Conservation (phyloP, 2,797 vertebrate species). For the Taeniopygia guttata region DNA sequence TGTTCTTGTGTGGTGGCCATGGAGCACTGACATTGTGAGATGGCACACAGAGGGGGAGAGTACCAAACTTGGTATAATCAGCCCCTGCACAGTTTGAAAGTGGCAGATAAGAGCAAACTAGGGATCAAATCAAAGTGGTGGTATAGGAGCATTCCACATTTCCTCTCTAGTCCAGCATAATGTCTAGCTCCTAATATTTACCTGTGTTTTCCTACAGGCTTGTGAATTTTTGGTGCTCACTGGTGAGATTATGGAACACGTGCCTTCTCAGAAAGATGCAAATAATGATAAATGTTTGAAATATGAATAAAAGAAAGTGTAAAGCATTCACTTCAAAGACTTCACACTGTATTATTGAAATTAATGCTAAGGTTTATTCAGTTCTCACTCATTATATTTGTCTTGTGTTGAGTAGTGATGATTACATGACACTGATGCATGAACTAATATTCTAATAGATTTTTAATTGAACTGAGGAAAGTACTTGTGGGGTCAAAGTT, state of each 20-base stretch:
- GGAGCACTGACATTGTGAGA: neutral
- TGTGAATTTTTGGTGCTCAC: neutral
- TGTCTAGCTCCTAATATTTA: neutral
- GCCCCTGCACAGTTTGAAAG: neutral
- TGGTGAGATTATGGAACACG: rapidly evolving
- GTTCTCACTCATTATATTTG: neutral
- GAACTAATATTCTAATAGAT: neutral
- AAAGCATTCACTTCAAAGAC: neutral
- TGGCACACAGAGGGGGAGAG: neutral
- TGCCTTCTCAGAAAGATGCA: neutral
- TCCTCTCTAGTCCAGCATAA: neutral
- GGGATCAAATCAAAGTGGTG: neutral
- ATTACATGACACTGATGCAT: constrained; percentile 11
- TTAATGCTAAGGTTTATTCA: neutral
- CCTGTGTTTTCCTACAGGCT: neutral
- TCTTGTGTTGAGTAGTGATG: neutral
- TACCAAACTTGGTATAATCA: neutral
- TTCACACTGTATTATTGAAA: neutral
- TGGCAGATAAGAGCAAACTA: neutral
- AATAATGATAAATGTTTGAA: neutral
- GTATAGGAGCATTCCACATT: neutral
- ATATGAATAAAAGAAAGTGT: neutral
- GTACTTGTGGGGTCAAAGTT: constrained; percentile 54
- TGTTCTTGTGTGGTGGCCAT: neutral
- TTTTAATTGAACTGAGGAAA: constrained; percentile 59